Conservation (phyloP, 2,888 invertebrate genomes). For the Platypus cylindrus region DNA sequence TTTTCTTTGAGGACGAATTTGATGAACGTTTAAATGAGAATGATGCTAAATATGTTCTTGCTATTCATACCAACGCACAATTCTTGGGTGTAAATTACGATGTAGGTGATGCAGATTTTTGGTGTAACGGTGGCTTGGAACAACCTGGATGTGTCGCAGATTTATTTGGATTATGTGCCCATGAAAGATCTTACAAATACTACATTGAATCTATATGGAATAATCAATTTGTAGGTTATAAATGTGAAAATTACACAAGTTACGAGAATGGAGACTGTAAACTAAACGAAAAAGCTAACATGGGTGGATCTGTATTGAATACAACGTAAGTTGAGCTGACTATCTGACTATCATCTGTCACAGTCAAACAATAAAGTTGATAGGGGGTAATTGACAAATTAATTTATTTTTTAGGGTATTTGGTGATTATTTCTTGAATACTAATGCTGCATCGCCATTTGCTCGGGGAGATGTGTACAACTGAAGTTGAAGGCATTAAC, state of each 20-base stretch:
- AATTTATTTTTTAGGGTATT: constrained; percentile 26
- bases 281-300: constrained; percentile 9
- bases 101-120: constrained; percentile 30
- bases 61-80: constrained; percentile 28
- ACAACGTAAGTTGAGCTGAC: constrained; percentile 12
- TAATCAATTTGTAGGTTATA: constrained; percentile 7
- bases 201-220: constrained; percentile 34
- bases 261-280: constrained; percentile 14
- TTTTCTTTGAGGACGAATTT: constrained; percentile 19
- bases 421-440: constrained; percentile 50
- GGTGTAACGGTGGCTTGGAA: constrained; percentile 28
- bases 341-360: too few relatives aligned
- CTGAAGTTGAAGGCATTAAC: neutral
- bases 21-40: constrained; percentile 25
- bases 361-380: too few relatives aligned
- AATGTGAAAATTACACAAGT: constrained; percentile 4
- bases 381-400: too few relatives aligned
- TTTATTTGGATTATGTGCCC: constrained; percentile 31
- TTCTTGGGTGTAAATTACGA: constrained; percentile 16
- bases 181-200: constrained; percentile 33
- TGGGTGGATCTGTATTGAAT: too few relatives aligned
- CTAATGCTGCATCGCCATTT: constrained; percentile 24
- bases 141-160: constrained; percentile 32
- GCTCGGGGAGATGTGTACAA: constrained; percentile 8
- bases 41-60: constrained; percentile 29